phyloP scores from a whole-genome alignment of 2,888 invertebrate species.

The Labia minor region DNA sequence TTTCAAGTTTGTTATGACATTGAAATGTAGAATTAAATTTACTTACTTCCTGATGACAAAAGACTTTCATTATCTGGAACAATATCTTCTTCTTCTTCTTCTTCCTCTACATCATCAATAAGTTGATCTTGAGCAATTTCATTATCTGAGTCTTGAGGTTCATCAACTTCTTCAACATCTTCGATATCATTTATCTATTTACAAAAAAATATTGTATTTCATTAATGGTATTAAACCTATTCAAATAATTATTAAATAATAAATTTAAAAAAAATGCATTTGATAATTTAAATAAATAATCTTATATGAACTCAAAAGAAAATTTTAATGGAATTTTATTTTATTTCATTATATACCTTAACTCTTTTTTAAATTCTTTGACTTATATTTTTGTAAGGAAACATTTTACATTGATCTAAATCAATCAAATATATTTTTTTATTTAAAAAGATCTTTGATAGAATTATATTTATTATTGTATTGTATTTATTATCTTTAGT shows the following conservation, averaged over 20 bases:
- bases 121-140: background rate
- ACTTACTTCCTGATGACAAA: background rate
- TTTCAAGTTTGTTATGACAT: too few relatives aligned
- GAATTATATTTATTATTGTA: too few relatives aligned
- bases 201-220: too few relatives aligned
- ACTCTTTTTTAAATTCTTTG: too few relatives aligned
- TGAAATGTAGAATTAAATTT: background rate
- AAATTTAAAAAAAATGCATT: background rate
- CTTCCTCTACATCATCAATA: background rate
- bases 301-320: background rate
- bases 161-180: conserved; percentile 13
- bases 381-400: too few relatives aligned
- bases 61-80: conserved; percentile 21
- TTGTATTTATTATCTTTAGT: too few relatives aligned
- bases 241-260: background rate
- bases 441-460: too few relatives aligned
- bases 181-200: conserved; percentile 15
- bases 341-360: too few relatives aligned
- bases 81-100: conserved; percentile 16
- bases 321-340: background rate
- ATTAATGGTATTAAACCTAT: too few relatives aligned
- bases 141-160: background rate
- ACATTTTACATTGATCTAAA: too few relatives aligned
- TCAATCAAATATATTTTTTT: too few relatives aligned
- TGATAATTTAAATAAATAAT: background rate